phyloP scores from a whole-genome alignment of 2,113 vertebrate species.

The Siniperca knerii region DNA sequence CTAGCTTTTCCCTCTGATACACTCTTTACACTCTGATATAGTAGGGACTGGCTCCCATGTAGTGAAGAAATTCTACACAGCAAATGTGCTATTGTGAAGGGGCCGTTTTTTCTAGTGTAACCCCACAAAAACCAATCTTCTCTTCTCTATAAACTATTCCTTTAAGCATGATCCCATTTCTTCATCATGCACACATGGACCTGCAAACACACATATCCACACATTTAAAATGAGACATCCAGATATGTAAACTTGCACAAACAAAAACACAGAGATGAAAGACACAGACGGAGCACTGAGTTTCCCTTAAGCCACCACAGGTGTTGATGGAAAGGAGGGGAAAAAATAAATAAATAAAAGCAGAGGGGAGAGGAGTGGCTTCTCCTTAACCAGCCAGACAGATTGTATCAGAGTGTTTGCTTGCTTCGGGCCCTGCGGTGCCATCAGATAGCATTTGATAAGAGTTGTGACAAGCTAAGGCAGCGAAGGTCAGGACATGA shows the following conservation, averaged over 20 bases:
- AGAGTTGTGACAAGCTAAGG: conserved; percentile 62
- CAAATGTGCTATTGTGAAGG: background rate
- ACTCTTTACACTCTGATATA: background rate
- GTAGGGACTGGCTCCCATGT: background rate
- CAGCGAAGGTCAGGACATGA: conserved; percentile 65
- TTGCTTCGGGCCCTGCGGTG: conserved; percentile 44
- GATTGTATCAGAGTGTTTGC: conserved; percentile 54
- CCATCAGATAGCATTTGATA: conserved; percentile 69
- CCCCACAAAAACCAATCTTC: background rate
- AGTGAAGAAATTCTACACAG: background rate
- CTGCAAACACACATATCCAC: background rate
- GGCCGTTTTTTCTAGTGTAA: background rate
- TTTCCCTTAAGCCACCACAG: conserved; percentile 14
- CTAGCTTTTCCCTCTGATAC: background rate
- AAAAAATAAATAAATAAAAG: background rate
- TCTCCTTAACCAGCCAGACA: conserved; percentile 49
- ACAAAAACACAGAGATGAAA: conserved; percentile 10
- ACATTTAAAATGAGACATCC: conserved; percentile 10
- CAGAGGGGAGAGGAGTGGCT: background rate
- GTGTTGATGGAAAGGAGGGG: conserved; percentile 16
- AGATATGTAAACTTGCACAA: background rate
- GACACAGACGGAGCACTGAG: background rate
- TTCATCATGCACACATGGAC: background rate
- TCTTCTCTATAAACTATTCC: background rate
- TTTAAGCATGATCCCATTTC: background rate